These are phyloP conservation scores for Menidia menidia DNA, from an alignment of 2,797 vertebrate species.

Conservation along the genomic window DNA sequence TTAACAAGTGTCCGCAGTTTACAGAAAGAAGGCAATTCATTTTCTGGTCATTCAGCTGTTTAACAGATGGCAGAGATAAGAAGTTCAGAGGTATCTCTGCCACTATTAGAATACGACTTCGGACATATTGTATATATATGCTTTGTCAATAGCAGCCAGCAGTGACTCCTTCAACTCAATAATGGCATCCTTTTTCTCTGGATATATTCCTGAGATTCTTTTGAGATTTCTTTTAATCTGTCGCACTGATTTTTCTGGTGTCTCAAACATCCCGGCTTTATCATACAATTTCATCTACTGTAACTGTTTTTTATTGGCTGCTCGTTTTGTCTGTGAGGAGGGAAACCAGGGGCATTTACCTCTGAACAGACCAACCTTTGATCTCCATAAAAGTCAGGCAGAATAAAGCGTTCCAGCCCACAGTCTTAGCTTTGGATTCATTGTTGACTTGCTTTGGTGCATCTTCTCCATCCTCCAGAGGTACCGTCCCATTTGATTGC, in stretches of 20 bases:
- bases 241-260: no score
- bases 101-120: background rate
- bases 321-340: background rate
- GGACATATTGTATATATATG: background rate
- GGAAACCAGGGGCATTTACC: constrained; percentile 1
- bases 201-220: no score
- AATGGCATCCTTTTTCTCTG: background rate
- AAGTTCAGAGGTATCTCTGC: background rate
- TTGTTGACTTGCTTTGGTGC: background rate
- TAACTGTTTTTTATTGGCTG: background rate
- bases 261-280: no score
- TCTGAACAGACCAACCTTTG: constrained; percentile 58
- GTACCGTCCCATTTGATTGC: constrained; percentile 21
- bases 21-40: no score
- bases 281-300: background rate
- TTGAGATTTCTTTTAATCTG: no score
- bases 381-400: constrained; percentile 19
- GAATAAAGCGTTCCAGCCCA: background rate
- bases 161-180: background rate
- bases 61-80: no score
- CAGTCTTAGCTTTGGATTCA: background rate
- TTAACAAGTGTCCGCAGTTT: no score
- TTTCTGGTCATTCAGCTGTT: no score
- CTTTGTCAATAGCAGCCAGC: background rate
- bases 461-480: constrained; percentile 26